Conservation (phyloP, 2,113 vertebrate species). For the Tetrao urogallus region DNA sequence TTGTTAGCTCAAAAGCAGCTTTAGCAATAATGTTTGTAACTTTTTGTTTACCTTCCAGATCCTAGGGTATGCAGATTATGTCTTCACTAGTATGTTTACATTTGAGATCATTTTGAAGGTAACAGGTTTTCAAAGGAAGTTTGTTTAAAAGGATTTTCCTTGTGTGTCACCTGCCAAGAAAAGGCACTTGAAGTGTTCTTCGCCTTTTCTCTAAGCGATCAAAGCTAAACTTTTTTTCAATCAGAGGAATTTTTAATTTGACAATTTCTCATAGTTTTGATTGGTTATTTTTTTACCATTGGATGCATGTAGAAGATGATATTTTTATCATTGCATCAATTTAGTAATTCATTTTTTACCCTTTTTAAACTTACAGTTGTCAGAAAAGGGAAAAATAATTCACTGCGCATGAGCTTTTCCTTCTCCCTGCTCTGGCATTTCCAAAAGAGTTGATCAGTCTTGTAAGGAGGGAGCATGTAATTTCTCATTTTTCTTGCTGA, state of each 20-base stretch:
- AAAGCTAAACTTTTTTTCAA: slow-evolving; percentile 71
- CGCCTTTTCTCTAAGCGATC: slow-evolving; percentile 77
- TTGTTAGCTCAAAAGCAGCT: slow-evolving; percentile 74
- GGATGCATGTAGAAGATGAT: slow-evolving; percentile 74
- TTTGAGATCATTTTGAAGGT: slow-evolving; percentile 99
- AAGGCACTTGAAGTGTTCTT: slow-evolving; percentile 86
- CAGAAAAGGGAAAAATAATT: slow-evolving; percentile 59
- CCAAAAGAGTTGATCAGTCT: slow-evolving; percentile 49
- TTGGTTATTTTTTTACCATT: slow-evolving; percentile 70
- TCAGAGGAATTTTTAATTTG: slow-evolving; percentile 69
- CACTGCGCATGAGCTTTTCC: slow-evolving; percentile 72
- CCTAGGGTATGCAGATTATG: slow-evolving; percentile 99
- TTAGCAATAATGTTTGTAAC: slow-evolving; percentile 87
- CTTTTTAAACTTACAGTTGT: slow-evolving; percentile 65
- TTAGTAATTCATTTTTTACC: slow-evolving; percentile 63
- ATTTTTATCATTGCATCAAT: slow-evolving; percentile 66
- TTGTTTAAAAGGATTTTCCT: slow-evolving; percentile 87
- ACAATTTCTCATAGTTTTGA: slow-evolving; percentile 83
- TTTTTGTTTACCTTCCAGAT: slow-evolving; percentile 96
- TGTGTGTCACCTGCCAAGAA: slow-evolving; percentile 88
- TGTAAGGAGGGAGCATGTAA: slow-evolving; percentile 55
- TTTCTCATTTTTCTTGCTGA: slow-evolving; percentile 65
- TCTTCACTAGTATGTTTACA: slow-evolving; percentile 99
- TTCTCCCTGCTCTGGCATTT: slow-evolving; percentile 68
- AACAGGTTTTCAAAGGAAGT: slow-evolving; percentile 85